Evolutionary conservation across 2,113 vertebrate genomes (phyloP), one percentile per base, ranked within the genome.

Genomic region (Neoarius graeffei): DNA sequence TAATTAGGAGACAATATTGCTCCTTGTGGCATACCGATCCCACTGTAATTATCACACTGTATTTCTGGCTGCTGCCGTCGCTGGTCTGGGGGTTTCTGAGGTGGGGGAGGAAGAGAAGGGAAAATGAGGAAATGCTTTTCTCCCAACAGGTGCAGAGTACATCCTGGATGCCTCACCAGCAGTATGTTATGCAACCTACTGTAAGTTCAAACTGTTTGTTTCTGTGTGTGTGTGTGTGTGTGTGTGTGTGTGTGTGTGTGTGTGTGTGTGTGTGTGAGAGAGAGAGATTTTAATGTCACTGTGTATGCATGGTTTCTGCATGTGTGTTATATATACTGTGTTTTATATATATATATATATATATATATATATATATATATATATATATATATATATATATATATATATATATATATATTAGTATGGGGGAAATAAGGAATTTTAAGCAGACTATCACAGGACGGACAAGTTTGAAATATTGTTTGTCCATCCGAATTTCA

Each of bases 181-280:
- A 97, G 94, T 99, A 99, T 95, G 98, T 99, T 97, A 98, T 99
- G 98, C 98, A 99, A 97, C 98, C 98, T 95, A 97, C 98, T 96
- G 98, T 99, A 98, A 97, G 98, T 97, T 94, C 91, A 90, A 85
- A 84, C 91, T 93, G 92, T 80, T 83, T 87, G 88, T 89, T 71
- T 80, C 73, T 25, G 27, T 74, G 60, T 89, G 69, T 88, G 42
- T 73, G 67, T 67, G 85, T 86, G 79, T 62, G 74, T 81, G 54
- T 74, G 27, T 25, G 50, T 60, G 71, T 50, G 50, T 85, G 54
- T 74, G 54, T 62, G 52, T 82, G 20, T 60, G 64, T 30, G 54
- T 74, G 73, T 88, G 35, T 8, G n/a, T 23, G n/a, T n/a, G n/a
- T n/a, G n/a, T n/a, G n/a, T n/a, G 81, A 15, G 80, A 50, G 64